Base-by-base conservation (phyloP, 2,888 invertebrate genomes). In the Drosophila percnosoma region DNA sequence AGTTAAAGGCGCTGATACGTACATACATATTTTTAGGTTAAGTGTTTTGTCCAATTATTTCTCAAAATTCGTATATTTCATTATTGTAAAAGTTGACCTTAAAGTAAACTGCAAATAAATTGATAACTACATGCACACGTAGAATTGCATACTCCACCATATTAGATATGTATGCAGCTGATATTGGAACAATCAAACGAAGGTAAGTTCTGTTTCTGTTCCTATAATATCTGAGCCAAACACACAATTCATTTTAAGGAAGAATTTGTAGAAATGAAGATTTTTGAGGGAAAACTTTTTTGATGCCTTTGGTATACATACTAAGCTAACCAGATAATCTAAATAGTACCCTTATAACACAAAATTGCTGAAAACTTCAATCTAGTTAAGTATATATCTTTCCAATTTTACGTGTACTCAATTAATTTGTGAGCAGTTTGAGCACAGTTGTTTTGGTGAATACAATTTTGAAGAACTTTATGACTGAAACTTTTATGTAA, bases 41-140 rank as follows among this genome's bases (percentile, higher is more conserved):
- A 70, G 58, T 58, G 52, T 67, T 55, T 24, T 61, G 54, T 45
- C 60, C 21, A 54, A 53, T 59, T 63, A 64, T 27, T 40, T 36
- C 48, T 51, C 60, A 21, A 51, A 62, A 45, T 36, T 78, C 40
- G 55, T 73, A 63, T 60, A 67, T 66, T 74, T 45, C 4, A 62
- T 75, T 78, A 84, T 84, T 85, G 62, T 73, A 84, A 84, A 85
- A 85, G 80, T 85, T 87, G 73, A 86, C 82, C 80, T 80, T 80
- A 73, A 75, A 69, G 66, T 78, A 67, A 79, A 77, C 63, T 80
- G 77, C 74, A 71, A 80, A 80, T 73, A 74, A 65, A 69, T 65
- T 59, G 53, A 58, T 60, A 60, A 38, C 40, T 58, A 38, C 57
- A 67, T 68, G 15, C 49, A 45, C 21, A 21, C 15, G 7, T 13